phyloP scores from a whole-genome alignment of 2,888 invertebrate species.

The Tortricodes alternella region DNA sequence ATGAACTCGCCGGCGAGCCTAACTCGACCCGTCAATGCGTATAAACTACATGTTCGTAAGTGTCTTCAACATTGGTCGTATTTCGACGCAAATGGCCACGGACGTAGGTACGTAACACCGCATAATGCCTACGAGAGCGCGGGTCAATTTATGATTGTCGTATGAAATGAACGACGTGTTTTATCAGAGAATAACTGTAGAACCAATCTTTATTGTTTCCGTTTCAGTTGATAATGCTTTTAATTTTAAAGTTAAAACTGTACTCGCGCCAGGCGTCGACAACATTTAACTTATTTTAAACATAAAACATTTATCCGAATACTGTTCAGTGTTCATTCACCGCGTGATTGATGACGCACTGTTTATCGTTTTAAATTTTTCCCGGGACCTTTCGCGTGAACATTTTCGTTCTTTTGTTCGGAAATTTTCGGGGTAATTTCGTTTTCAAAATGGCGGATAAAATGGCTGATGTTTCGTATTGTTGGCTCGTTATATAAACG shows the following conservation, averaged over 20 bases:
- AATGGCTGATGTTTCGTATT: constrained; percentile 24
- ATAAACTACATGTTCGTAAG: too few species aligned
- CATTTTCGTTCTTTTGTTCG: constrained; percentile 36
- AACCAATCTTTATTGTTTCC: neutral
- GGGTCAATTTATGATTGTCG: too few species aligned
- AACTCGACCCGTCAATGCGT: too few species aligned
- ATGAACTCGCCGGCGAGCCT: too few species aligned
- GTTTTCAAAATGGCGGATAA: constrained; percentile 11
- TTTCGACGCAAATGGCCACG: too few species aligned
- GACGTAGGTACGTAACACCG: too few species aligned
- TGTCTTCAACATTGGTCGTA: too few species aligned
- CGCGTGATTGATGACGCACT: constrained; percentile 39
- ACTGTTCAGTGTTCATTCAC: constrained; percentile 34
- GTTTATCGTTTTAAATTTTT: constrained; percentile 39
- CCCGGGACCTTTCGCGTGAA: constrained; percentile 32
- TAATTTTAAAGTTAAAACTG: neutral
- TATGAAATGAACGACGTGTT: too few species aligned
- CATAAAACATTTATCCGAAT: constrained; percentile 27
- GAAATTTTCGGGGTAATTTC: constrained; percentile 36
- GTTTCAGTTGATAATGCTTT: neutral
- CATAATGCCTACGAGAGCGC: too few species aligned
- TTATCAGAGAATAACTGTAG: too few species aligned
- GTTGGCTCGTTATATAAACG: constrained; percentile 2
- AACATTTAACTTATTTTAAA: constrained; percentile 14
- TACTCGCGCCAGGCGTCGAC: neutral